Evolutionary conservation across 2,888 invertebrate species (phyloP).

Genomic region (Shargacucullia verbasci): DNA sequence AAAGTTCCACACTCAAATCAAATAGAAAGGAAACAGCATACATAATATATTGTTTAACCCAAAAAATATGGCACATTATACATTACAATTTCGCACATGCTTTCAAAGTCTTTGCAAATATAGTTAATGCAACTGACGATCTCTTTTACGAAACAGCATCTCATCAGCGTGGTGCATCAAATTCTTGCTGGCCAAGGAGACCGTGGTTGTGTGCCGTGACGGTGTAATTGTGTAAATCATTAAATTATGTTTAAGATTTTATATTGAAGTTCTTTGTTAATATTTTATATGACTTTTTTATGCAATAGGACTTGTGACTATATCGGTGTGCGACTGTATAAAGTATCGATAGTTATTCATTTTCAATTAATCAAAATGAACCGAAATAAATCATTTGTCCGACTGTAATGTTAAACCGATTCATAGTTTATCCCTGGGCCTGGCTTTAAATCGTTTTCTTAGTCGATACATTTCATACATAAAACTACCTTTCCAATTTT

Average conservation of each 20-base stretch:
- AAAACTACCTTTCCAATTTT: too few relatives aligned
- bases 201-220: conserved; percentile 36
- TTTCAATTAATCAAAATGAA: too few relatives aligned
- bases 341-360: too few relatives aligned
- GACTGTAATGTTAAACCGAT: too few relatives aligned
- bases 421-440: too few relatives aligned
- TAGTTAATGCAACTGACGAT: conserved; percentile 22
- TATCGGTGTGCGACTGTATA: too few relatives aligned
- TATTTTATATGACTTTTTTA: neutral
- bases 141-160: conserved; percentile 39
- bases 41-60: neutral
- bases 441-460: too few relatives aligned
- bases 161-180: conserved; percentile 38
- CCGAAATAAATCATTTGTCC: too few relatives aligned
- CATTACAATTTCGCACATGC: conserved; percentile 9
- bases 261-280: neutral
- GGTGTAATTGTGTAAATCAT: conserved; percentile 35
- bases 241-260: conserved; percentile 8
- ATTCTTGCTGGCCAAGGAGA: conserved; percentile 45
- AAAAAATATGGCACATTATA: neutral
- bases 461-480: too few relatives aligned
- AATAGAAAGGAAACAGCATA: conserved; percentile 10
- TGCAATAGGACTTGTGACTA: too few relatives aligned
- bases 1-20: neutral
- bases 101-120: conserved; percentile 22